Base-by-base conservation (phyloP, 2,797 vertebrate genomes). In the Argentina silus region DNA sequence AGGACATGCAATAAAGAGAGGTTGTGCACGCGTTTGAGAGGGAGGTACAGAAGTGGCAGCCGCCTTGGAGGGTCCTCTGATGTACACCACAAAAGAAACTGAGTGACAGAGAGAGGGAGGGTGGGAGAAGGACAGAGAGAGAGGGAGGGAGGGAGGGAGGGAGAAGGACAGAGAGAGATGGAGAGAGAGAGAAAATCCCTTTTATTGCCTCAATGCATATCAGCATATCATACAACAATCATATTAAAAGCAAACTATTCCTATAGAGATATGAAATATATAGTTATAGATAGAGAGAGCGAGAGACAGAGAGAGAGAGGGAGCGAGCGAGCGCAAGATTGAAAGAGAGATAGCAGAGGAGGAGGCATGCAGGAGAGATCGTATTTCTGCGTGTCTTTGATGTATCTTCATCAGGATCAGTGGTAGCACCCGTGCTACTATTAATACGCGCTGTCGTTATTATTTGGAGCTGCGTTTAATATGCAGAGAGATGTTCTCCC, bases 381-480 rank as follows among this genome's bases (percentile, higher is more conserved):
- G 21, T 36, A 12, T 60, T 61, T 6, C 67, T 44, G 17, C 57
- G 21, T 72, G 61, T 72, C 72, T 56, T 68, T 68, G 64, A 74
- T 61, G 55, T 68, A 42, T 59, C 51, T 55, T 55, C 36, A 65
- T 57, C 27, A 17, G 74, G 70, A 77, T 81, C 67, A 71, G 66
- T 59, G 57, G 48, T 70, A 12, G 61, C 70, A 61, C 61, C 61
- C 45, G 23, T 57, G 36, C 42, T 78, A 66, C 80, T 85, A 83
- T 86, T 82, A 81, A 85, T 87, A 83, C 72, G 53, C 63, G 68
- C 74, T 73, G 74, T 74, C 64, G 65, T 82, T 83, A 78, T 82
- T 79, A 65, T 76, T 70, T 66, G 36, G n/a, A 12, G 62, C n/a
- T 78, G 79, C 67, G 21, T 86, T 76, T 61, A 82, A 81, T 77